Base-by-base conservation (phyloP, 2,113 vertebrate species). In the Lophotis ruficrista region DNA sequence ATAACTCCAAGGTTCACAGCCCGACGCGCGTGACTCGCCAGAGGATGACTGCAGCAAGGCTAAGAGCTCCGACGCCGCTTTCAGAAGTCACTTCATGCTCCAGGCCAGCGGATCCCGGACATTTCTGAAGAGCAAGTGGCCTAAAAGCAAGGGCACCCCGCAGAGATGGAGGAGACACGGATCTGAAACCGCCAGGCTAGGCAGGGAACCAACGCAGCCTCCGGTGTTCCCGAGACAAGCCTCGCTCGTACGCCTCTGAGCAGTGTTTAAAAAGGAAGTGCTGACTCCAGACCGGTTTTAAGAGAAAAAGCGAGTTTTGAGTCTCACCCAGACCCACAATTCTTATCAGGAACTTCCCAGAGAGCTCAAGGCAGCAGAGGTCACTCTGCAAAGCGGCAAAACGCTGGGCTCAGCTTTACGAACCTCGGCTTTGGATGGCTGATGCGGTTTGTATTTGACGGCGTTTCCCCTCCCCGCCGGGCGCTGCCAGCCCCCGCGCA, bases 401-500 rank as follows among this genome's bases (percentile, higher is more conserved):
- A 28, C 0, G 1, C 56, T 21, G 7, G 6, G 66, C 53, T 94
- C 57, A 45, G 86, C 71, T 51, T 9, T 24, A 16, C 1, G 7
- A 69, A 12, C 33, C 51, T 4, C 25, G 33, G 24, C 21, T 69
- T 33, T 10, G 28, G 7, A 9, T 5, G 25, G 35, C 53, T 83
- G 73, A 51, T 16, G 41, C 20, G 33, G 60, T 13, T 22, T 30
- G 22, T 14, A 10, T 37, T 12, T 25, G 76, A 16, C 6, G 18
- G 28, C 0, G 6, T 17, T 56, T 72, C 68, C 48, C 25, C 48
- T 51, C 31, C 57, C 83, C 2, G 3, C 35, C 3, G 1, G 1
- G 1, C 0, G 2, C 37, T 65, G 28, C 50, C 64, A 64, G 3
- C 10, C 37, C 71, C 22, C 0, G 1, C 0, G 1, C 78, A 24